These are phyloP conservation scores for Philaethria dido DNA, from an alignment of 2,888 invertebrate species.

Conservation along the genomic window DNA sequence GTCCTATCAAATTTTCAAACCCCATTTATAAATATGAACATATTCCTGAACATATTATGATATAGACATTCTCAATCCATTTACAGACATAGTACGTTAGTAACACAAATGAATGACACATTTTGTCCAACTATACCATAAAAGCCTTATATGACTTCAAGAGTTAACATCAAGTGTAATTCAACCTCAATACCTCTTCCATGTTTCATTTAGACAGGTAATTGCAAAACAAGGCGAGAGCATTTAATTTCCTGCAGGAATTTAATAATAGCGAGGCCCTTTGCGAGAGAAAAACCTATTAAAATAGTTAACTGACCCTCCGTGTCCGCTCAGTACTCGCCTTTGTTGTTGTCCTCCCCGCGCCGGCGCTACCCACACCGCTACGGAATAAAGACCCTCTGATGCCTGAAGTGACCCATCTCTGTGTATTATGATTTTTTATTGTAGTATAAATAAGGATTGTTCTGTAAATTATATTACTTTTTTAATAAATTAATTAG, in stretches of 20 bases:
- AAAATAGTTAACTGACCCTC: constrained; percentile 48
- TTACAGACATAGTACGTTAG: too few relatives aligned
- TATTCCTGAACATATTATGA: too few relatives aligned
- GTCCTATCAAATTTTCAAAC: too few relatives aligned
- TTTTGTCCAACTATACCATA: too few relatives aligned
- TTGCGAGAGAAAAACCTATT: constrained; percentile 40
- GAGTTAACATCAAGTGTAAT: neutral
- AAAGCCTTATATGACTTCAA: too few relatives aligned
- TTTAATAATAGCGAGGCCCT: constrained; percentile 45
- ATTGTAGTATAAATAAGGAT: neutral
- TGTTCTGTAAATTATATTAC: neutral
- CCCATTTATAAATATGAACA: too few relatives aligned
- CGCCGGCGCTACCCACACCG: neutral
- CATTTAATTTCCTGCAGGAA: constrained; percentile 42
- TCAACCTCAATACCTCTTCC: neutral
- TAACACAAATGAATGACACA: too few relatives aligned
- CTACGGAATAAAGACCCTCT: constrained; percentile 2
- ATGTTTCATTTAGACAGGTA: constrained; percentile 26
- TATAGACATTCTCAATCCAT: too few relatives aligned
- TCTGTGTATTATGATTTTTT: neutral
- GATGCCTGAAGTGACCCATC: constrained; percentile 6
- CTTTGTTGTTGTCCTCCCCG: constrained; percentile 6
- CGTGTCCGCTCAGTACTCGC: constrained; percentile 26
- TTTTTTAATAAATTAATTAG: too few relatives aligned
- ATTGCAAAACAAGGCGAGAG: constrained; percentile 38